Base-by-base conservation (phyloP, 2,888 invertebrate species). In the Ormyrus nitidulus region DNA sequence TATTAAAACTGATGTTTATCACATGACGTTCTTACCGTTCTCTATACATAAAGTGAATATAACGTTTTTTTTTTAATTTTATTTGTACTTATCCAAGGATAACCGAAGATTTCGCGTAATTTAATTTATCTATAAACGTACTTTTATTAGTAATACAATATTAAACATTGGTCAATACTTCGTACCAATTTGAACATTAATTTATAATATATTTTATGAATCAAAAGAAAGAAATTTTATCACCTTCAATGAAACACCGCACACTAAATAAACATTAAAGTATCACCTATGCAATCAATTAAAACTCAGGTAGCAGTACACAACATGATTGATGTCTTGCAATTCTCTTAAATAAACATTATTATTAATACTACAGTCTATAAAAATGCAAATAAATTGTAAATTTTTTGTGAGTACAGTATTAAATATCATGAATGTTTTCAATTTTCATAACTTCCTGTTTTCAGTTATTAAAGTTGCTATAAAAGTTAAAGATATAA, bases 341-440 rank as follows among this genome's bases (percentile, higher is more conserved):
- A 51, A 71, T 71, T 71, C 59, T 51, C 51, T 71, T 51, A 53
- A 61, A 51, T 71, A 71, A 72, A 72, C 62, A 72, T 62, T 62
- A 13, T 44, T 9, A 44, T 53, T n/a, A 53, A 44, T 53, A 13
- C 46, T 62, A 62, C 54, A 64, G 19, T 73, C 54, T 73, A n/a
- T 54, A 34, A 44, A 34, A 19, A 19, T 19, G 5, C 49, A 19
- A 59, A 59, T 59, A 51, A 61, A 10, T 51, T 19, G 44, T 51
- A 19, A 13, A 59, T 2, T 59, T 59, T 59, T 59, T 59, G 34
- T 34, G 4, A 34, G 34, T 34, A 34, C 4, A 34, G 34, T 34
- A 34, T 34, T 34, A 34, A 34, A 34, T 34, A 34, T 34, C 34
- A 34, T 34, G 34, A 34, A 34, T 4, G 34, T 4, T 4, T 34